phyloP scores from a whole-genome alignment of 1,140 invertebrate genomes.

The Pachypeltis micranthus region DNA sequence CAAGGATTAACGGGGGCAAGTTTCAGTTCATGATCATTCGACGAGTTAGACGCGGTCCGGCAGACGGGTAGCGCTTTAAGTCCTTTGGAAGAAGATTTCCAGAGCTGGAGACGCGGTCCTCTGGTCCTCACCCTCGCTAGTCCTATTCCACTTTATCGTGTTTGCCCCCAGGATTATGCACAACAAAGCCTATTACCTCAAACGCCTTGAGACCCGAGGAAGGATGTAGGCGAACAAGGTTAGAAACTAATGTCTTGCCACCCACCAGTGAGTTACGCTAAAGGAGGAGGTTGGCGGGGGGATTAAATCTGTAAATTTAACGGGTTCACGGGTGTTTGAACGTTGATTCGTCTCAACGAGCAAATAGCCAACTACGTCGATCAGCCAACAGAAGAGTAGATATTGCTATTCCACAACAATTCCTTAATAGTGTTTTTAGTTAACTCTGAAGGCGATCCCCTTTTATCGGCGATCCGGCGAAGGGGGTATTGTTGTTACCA shows the following conservation, averaged over 20 bases:
- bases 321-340: not conserved
- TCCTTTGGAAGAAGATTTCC: not conserved
- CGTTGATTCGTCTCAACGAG: too few species aligned
- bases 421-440: not conserved
- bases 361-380: too few species aligned
- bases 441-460: too few species aligned
- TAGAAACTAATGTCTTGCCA: too few species aligned
- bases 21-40: not conserved
- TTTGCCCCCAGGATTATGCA: not conserved
- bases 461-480: too few species aligned
- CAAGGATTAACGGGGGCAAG: not conserved
- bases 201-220: not conserved
- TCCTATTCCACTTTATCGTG: not conserved
- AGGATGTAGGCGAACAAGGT: too few species aligned
- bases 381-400: too few species aligned
- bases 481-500: too few species aligned
- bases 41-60: not conserved
- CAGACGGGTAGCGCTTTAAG: not conserved
- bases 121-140: not conserved
- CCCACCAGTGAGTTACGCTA: too few species aligned
- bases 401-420: not conserved
- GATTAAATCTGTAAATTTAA: not conserved
- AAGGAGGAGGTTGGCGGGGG: not conserved
- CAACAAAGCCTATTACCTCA: constrained; percentile 4
- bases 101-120: too few species aligned